Evolutionary conservation across 2,113 vertebrate species (phyloP).

Genomic region (Sitta europaea): DNA sequence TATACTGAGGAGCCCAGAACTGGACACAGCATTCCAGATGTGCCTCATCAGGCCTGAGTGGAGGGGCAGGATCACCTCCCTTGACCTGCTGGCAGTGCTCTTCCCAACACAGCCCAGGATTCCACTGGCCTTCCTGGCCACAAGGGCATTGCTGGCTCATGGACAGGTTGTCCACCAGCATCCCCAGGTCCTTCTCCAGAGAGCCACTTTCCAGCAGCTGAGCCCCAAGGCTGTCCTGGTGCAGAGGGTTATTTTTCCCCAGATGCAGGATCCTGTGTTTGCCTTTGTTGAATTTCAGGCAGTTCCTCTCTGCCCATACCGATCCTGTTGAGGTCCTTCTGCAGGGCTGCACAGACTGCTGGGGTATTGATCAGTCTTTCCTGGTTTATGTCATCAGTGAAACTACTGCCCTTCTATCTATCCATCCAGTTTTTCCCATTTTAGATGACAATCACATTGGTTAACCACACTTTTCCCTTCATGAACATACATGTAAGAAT

Average conservation of each 20-base stretch:
- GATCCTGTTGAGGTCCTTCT: not conserved
- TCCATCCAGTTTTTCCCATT: not conserved
- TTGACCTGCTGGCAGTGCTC: not conserved
- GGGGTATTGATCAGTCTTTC: not conserved
- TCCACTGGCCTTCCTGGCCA: not conserved
- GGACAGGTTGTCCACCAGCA: not conserved
- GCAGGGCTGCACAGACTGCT: not conserved
- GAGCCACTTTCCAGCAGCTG: not conserved
- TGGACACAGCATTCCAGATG: not conserved
- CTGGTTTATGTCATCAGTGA: not conserved
- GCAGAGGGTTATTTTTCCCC: not conserved
- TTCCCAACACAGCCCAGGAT: not conserved
- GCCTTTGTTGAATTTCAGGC: not conserved
- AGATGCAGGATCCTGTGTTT: not conserved
- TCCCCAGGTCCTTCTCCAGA: not conserved
- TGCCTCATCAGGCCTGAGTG: not conserved
- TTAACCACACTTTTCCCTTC: not conserved
- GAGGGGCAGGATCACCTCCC: not conserved
- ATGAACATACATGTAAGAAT: not conserved
- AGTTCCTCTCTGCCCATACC: not conserved
- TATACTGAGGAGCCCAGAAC: not conserved
- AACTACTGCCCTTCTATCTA: not conserved
- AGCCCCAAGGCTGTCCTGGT: rapidly evolving
- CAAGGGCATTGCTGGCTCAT: not conserved
- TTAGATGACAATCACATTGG: not conserved